Evolutionary conservation across 2,797 vertebrate species (phyloP).

Genomic region (Clarias laeviceps): DNA sequence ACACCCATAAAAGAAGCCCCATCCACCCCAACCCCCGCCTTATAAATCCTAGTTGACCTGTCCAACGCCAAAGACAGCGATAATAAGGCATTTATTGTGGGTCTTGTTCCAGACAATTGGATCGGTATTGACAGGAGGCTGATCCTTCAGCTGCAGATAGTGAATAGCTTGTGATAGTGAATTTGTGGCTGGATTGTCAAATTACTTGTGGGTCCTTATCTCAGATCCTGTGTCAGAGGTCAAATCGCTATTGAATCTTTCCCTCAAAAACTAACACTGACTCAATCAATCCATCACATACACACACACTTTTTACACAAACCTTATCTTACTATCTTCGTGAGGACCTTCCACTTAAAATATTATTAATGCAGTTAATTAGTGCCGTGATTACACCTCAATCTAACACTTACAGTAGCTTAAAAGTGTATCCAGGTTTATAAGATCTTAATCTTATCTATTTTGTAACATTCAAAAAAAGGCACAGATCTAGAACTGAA

Average conservation of each 20-base stretch:
- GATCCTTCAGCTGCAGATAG: neutral
- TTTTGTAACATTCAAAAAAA: no score
- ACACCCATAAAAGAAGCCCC: neutral
- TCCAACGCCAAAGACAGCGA: neutral
- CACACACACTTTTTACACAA: neutral
- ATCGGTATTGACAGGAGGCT: neutral
- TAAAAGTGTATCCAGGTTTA: no score
- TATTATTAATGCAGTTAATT: no score
- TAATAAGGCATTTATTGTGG: neutral
- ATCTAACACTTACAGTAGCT: no score
- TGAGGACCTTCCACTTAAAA: neutral
- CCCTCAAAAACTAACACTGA: neutral
- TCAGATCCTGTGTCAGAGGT: conserved; percentile 32
- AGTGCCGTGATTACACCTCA: no score
- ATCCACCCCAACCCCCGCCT: neutral
- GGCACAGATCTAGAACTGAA: no score
- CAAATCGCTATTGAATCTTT: conserved; percentile 28
- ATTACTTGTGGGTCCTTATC: conserved; percentile 32
- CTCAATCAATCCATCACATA: conserved; percentile 29
- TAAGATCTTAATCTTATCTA: no score
- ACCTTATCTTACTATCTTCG: neutral
- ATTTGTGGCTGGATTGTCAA: conserved; percentile 19
- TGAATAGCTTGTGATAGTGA: conserved; percentile 9
- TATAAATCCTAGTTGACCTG: neutral
- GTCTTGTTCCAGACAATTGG: neutral